A percentile compares a stretch with the other conserved stretches of the same genome.
phyloP scores from a whole-genome alignment of 2,797 vertebrate species.

The Pangasius larnaudii region DNA sequence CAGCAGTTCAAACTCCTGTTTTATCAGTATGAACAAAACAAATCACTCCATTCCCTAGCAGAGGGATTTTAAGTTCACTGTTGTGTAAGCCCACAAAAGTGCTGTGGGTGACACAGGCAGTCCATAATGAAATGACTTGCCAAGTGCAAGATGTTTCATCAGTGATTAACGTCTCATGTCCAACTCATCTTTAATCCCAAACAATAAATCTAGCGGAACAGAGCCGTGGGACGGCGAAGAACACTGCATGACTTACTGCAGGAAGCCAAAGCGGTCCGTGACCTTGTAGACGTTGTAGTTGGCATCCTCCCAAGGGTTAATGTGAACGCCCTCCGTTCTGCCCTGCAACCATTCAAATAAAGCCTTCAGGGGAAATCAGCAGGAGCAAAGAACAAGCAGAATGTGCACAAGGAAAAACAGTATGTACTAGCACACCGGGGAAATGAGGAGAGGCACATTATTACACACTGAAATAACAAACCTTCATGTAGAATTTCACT shows the following conservation, averaged over 20 bases:
- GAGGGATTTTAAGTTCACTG: not conserved
- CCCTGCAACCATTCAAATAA: conserved; percentile 74
- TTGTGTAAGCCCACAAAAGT: not conserved
- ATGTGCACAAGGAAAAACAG: conserved; percentile 4
- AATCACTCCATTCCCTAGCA: not conserved
- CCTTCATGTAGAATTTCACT: not conserved
- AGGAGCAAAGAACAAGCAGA: conserved; percentile 42
- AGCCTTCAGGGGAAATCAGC: conserved; percentile 22
- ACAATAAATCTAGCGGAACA: conserved; percentile 16
- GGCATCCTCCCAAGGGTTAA: conserved; percentile 89
- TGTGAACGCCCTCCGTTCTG: conserved; percentile 79
- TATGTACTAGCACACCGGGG: not conserved
- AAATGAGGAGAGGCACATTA: not conserved
- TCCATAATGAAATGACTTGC: not conserved
- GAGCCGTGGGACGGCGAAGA: not conserved
- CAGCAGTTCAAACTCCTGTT: not conserved
- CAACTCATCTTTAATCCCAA: not conserved
- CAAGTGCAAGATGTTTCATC: not conserved
- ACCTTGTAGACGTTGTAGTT: conserved; percentile 86
- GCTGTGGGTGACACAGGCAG: not conserved
- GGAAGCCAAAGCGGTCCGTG: conserved; percentile 88
- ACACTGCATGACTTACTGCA: conserved; percentile 80
- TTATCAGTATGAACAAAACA: not conserved
- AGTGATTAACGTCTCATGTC: not conserved
- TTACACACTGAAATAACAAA: conserved; percentile 6